Evolutionary conservation across 2,888 invertebrate species (phyloP).

Genomic region (Apamea monoglypha): DNA sequence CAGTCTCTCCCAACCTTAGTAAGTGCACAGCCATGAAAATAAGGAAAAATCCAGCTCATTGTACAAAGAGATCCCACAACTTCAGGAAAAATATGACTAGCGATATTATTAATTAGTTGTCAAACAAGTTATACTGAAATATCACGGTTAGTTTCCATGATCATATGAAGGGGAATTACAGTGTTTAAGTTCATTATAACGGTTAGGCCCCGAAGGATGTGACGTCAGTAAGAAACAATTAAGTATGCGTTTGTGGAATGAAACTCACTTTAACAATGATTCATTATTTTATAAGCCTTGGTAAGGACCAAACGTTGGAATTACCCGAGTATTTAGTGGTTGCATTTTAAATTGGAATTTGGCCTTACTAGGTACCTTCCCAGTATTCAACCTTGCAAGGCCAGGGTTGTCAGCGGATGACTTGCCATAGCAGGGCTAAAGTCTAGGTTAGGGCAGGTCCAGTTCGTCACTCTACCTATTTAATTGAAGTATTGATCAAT

Average conservation of each 20-base stretch:
- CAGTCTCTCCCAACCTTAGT: neutral
- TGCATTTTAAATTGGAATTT: conserved; percentile 3
- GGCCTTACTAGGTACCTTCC: neutral
- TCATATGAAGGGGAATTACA: conserved; percentile 15
- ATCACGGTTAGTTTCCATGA: conserved; percentile 5
- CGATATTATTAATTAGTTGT: conserved; percentile 5
- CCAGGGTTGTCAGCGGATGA: conserved; percentile 12
- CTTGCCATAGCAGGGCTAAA: neutral
- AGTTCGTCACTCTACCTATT: neutral
- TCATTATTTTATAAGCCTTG: conserved; percentile 34
- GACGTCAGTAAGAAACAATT: conserved; percentile 22
- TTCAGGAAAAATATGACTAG: conserved; percentile 25
- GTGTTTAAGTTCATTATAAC: conserved; percentile 1
- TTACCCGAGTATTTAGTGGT: conserved; percentile 14
- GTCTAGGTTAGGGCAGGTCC: neutral
- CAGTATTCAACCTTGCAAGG: neutral
- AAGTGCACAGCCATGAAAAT: neutral
- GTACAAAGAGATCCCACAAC: neutral
- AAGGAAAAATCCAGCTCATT: neutral
- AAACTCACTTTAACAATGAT: conserved; percentile 27
- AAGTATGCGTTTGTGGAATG: neutral
- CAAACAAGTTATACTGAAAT: conserved; percentile 1
- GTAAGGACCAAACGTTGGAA: conserved; percentile 22
- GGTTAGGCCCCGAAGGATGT: conserved; percentile 2
- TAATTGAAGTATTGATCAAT: neutral